Conservation (phyloP, 2,888 invertebrate genomes). For the Euproctis similis region DNA sequence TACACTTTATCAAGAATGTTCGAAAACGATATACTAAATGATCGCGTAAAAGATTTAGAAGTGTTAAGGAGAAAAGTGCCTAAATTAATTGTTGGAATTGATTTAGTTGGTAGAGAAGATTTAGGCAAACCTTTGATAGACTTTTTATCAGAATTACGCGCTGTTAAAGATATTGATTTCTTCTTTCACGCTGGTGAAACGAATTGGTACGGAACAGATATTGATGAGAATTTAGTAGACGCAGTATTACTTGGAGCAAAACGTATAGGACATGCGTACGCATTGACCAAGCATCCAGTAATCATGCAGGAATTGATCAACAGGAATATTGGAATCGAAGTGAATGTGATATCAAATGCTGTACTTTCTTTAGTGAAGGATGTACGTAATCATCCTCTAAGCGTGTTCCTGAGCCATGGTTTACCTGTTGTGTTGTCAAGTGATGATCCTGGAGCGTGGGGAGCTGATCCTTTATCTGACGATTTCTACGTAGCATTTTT, state of each 20-base stretch:
- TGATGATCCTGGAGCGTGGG: constrained; percentile 88
- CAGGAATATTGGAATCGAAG: constrained; percentile 81
- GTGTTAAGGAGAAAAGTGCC: constrained; percentile 72
- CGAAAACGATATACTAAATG: constrained; percentile 44
- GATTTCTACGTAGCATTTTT: constrained; percentile 84
- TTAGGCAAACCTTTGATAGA: constrained; percentile 77
- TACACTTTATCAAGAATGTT: constrained; percentile 78
- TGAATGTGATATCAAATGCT: constrained; percentile 87
- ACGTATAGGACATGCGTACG: constrained; percentile 87
- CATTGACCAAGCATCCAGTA: constrained; percentile 82
- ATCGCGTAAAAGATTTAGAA: constrained; percentile 61
- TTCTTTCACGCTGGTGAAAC: constrained; percentile 91
- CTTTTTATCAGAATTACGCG: constrained; percentile 70
- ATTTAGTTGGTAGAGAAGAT: constrained; percentile 89
- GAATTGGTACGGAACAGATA: constrained; percentile 79
- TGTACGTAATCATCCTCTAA: constrained; percentile 84
- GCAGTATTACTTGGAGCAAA: constrained; percentile 83
- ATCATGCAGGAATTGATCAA: constrained; percentile 76
- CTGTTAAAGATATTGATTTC: constrained; percentile 72
- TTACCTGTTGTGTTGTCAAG: constrained; percentile 84
- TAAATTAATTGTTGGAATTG: constrained; percentile 85
- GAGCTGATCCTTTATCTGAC: constrained; percentile 81
- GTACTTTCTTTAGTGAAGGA: constrained; percentile 82
- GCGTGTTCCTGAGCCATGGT: constrained; percentile 77
- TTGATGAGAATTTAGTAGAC: constrained; percentile 85